Evolutionary conservation across 2,888 invertebrate species (phyloP).

Genomic region (Synanthedon tipuliformis): DNA sequence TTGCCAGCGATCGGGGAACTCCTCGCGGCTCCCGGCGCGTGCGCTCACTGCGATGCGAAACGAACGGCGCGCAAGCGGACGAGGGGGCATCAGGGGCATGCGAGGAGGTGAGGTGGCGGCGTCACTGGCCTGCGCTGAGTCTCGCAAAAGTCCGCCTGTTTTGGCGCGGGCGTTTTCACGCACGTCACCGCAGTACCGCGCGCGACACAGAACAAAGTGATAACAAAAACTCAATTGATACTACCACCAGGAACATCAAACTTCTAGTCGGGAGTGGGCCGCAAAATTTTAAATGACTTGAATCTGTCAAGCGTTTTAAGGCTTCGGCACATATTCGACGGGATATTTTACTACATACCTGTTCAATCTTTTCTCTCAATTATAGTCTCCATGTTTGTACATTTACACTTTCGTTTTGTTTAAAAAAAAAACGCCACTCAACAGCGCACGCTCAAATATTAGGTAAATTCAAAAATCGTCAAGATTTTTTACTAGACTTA

Average conservation of each 20-base stretch:
- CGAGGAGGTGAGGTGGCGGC: too few relatives aligned
- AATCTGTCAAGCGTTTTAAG: background rate
- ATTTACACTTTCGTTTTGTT: too few relatives aligned
- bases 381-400: too few relatives aligned
- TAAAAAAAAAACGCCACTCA: too few relatives aligned
- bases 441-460: too few relatives aligned
- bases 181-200: slow-evolving; percentile 32
- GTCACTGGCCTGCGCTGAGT: slow-evolving; percentile 2
- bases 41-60: slow-evolving; percentile 32
- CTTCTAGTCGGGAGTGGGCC: background rate
- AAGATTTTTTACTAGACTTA: too few relatives aligned
- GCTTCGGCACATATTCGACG: too few relatives aligned
- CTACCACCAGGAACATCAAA: background rate
- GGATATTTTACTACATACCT: too few relatives aligned
- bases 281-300: background rate
- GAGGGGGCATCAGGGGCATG: slow-evolving; percentile 10
- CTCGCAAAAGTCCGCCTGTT: slow-evolving; percentile 21
- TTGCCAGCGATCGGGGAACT: slow-evolving; percentile 27
- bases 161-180: slow-evolving; percentile 41
- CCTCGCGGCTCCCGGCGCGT: slow-evolving; percentile 43
- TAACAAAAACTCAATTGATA: slow-evolving; percentile 56
- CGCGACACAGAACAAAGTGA: slow-evolving; percentile 46
- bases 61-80: slow-evolving; percentile 5
- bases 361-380: too few relatives aligned
- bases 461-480: too few relatives aligned